These are phyloP conservation scores for Elephas maximus DNA, from an alignment of 2,113 vertebrate species.

Conservation along the genomic window DNA sequence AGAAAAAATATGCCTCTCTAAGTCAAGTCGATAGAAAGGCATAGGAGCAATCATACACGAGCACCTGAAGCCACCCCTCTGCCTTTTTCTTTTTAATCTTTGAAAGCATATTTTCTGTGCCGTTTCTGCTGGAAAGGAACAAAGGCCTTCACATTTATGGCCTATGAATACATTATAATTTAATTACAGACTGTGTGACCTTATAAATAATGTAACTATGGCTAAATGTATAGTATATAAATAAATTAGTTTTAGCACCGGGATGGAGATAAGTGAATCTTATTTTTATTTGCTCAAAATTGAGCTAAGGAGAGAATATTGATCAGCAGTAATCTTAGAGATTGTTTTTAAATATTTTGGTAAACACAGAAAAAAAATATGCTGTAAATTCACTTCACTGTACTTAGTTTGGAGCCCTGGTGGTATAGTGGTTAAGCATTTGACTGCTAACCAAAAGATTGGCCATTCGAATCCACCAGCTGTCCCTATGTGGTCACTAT, in stretches of 20 bases:
- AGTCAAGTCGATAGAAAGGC: background rate
- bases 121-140: background rate
- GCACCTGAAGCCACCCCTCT: background rate
- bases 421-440: too few species aligned
- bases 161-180: conserved; percentile 38
- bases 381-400: background rate
- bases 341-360: conserved; percentile 24
- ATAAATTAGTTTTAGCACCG: conserved; percentile 18
- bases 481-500: too few species aligned
- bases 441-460: too few species aligned
- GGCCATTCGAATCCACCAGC: too few species aligned
- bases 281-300: conserved; percentile 22
- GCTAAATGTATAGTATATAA: background rate
- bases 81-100: background rate
- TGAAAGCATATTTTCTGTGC: background rate
- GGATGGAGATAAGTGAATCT: background rate
- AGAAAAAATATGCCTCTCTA: background rate
- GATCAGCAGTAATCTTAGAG: conserved; percentile 32
- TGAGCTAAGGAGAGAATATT: conserved; percentile 42
- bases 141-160: background rate
- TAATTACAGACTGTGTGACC: background rate
- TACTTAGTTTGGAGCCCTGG: background rate
- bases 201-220: conserved; percentile 40
- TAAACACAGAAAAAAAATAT: conserved; percentile 26
- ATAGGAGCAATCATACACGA: background rate